Conservation (phyloP, 2,113 vertebrate genomes). For the Suricata suricatta region DNA sequence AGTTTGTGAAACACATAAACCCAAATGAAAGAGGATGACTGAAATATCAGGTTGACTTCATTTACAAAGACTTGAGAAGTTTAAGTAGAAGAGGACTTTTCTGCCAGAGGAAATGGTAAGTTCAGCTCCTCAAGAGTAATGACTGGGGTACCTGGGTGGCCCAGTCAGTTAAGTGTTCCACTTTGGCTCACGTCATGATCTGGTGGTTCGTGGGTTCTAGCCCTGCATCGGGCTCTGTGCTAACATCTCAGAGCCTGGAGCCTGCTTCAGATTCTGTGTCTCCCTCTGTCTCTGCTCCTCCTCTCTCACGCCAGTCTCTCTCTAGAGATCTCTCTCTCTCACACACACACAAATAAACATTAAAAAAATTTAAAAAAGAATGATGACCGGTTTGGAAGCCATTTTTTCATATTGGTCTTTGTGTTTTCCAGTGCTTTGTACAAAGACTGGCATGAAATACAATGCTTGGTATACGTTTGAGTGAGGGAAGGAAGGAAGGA, state of each 20-base stretch:
- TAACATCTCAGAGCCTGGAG: no score
- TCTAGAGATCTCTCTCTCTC: no score
- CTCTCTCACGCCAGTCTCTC: no score
- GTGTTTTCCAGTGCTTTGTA: not conserved
- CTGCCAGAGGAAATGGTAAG: conserved; percentile 14
- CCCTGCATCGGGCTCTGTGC: no score
- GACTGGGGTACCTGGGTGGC: not conserved
- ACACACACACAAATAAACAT: no score
- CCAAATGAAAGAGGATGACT: not conserved
- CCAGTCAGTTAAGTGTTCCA: no score
- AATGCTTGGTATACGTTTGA: not conserved
- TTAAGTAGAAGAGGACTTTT: conserved; percentile 20
- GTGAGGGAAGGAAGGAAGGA: not conserved
- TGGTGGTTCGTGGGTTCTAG: no score
- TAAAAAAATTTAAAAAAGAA: not conserved
- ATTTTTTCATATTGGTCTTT: conserved; percentile 50
- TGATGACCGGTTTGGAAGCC: conserved; percentile 23
- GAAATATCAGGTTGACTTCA: conserved; percentile 20
- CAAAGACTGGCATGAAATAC: conserved; percentile 31
- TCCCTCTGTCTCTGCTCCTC: no score
- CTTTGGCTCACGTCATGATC: no score
- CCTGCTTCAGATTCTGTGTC: no score
- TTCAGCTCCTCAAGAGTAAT: conserved; percentile 23
- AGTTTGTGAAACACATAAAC: conserved; percentile 44
- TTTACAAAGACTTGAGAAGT: conserved; percentile 45